These are phyloP conservation scores for Heliconius ismenius DNA, from an alignment of 2,888 invertebrate species.

Conservation along the genomic window DNA sequence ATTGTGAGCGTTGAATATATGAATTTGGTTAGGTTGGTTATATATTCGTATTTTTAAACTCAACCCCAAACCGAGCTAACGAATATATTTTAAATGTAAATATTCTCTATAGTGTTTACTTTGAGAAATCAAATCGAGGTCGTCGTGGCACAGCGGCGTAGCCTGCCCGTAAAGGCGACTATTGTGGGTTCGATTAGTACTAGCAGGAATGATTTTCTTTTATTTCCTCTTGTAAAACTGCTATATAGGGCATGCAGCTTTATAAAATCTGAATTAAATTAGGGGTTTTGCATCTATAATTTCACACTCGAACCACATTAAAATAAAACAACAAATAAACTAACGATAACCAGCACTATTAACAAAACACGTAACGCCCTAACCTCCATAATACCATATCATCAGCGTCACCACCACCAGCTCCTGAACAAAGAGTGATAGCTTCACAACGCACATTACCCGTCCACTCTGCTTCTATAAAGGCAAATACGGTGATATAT, in stretches of 20 bases:
- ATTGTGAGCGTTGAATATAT: conserved; percentile 2
- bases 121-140: background rate
- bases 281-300: no score
- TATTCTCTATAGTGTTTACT: background rate
- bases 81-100: background rate
- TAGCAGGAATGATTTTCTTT: no score
- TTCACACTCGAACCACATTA: no score
- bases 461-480: conserved; percentile 7
- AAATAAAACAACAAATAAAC: background rate
- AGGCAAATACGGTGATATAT: conserved; percentile 1
- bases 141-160: background rate
- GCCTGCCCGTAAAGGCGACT: no score
- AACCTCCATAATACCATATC: conserved; percentile 6
- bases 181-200: no score
- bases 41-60: background rate
- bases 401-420: conserved; percentile 13
- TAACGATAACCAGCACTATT: background rate
- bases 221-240: no score
- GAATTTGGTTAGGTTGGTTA: background rate
- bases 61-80: background rate
- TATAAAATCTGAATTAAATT: no score
- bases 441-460: conserved; percentile 10
- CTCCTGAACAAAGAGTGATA: conserved; percentile 9
- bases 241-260: no score
- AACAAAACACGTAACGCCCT: background rate